phyloP scores from a whole-genome alignment of 2,113 vertebrate genomes.

The Monopterus albus region DNA sequence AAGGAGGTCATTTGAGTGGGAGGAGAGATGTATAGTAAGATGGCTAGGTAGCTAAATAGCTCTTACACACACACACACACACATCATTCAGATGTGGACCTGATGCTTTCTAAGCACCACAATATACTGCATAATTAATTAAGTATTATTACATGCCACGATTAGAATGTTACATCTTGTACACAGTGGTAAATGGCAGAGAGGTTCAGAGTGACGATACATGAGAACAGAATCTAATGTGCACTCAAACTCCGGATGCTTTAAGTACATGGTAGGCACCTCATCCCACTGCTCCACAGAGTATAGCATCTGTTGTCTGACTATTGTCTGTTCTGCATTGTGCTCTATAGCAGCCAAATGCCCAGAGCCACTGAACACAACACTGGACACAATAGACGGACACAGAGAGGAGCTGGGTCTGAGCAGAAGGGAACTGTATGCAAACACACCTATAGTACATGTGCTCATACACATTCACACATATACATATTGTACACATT shows the following conservation, averaged over 20 bases:
- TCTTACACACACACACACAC: slow-evolving; percentile 3
- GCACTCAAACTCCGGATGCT: slow-evolving; percentile 42
- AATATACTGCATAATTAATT: slow-evolving; percentile 41
- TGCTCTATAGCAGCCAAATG: slow-evolving; percentile 68
- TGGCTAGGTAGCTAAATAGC: slow-evolving; percentile 8
- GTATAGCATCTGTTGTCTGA: slow-evolving; percentile 60
- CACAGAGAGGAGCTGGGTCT: slow-evolving; percentile 61
- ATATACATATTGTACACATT: slow-evolving; percentile 8
- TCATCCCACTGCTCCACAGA: slow-evolving; percentile 51
- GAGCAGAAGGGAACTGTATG: slow-evolving; percentile 57
- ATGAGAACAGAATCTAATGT: slow-evolving; percentile 18
- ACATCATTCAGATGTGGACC: slow-evolving; percentile 33
- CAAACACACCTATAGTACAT: slow-evolving; percentile 14
- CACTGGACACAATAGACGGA: slow-evolving; percentile 70
- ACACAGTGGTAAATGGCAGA: slow-evolving; percentile 33
- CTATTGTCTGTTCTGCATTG: slow-evolving; percentile 72
- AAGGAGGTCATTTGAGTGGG: slow-evolving; percentile 51
- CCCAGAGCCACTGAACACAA: slow-evolving; percentile 72
- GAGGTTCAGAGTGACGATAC: slow-evolving; percentile 24
- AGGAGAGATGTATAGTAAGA: not conserved
- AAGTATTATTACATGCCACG: slow-evolving; percentile 20
- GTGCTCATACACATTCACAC: slow-evolving; percentile 13
- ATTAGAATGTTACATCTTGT: slow-evolving; percentile 41
- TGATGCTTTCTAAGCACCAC: slow-evolving; percentile 40
- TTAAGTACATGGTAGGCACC: slow-evolving; percentile 50